phyloP scores from a whole-genome alignment of 1,140 invertebrate species.

The Diachasmimorpha longicaudata region DNA sequence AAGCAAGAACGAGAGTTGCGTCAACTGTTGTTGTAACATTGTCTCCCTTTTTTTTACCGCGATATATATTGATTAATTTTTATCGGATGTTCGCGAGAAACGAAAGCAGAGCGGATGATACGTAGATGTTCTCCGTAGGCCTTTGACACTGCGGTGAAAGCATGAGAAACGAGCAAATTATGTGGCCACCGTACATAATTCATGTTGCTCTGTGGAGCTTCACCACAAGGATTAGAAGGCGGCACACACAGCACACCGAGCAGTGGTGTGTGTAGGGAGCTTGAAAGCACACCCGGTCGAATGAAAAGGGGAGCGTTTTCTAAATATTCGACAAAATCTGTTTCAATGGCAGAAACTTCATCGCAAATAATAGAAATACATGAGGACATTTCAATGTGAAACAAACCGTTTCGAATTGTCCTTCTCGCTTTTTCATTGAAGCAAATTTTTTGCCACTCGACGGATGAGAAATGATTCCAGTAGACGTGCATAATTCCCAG shows the following conservation, averaged over 20 bases:
- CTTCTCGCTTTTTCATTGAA: background rate
- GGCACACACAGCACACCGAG: background rate
- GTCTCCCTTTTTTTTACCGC: background rate
- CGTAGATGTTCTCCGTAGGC: background rate
- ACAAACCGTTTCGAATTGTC: conserved; percentile 21
- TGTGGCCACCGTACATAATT: conserved; percentile 48
- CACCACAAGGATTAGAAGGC: conserved; percentile 36
- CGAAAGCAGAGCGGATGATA: conserved; percentile 21
- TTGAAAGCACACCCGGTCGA: background rate
- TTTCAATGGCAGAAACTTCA: conserved; percentile 2
- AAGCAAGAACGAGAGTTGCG: too few relatives aligned
- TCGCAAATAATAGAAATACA: conserved; percentile 3
- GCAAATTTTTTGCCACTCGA: background rate
- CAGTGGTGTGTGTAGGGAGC: background rate
- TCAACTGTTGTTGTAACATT: too few relatives aligned
- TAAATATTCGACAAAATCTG: conserved; percentile 16
- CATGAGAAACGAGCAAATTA: conserved; percentile 48
- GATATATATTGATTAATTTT: background rate
- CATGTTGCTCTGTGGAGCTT: conserved; percentile 28
- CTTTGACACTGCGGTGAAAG: conserved; percentile 36
- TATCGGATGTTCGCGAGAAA: background rate
- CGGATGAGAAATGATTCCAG: background rate
- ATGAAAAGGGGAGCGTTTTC: conserved; percentile 1
- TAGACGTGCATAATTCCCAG: background rate
- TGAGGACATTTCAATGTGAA: conserved; percentile 21